phyloP scores from a whole-genome alignment of 2,888 invertebrate species.

The Acanthosoma haemorrhoidale region DNA sequence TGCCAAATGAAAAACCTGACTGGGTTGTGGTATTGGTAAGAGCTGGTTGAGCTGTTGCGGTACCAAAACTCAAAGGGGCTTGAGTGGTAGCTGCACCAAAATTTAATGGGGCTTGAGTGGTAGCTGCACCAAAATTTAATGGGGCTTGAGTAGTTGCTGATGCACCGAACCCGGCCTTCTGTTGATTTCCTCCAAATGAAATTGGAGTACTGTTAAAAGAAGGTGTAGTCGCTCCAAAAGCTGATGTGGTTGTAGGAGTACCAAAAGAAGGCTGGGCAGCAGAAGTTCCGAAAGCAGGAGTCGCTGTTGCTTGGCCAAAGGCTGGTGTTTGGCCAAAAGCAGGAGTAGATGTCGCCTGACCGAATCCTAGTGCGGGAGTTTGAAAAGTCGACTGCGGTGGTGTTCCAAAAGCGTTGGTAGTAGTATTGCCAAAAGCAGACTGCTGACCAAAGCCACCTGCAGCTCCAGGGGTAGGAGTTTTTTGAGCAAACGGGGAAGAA shows the following conservation, averaged over 20 bases:
- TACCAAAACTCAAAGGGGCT: constrained; percentile 1
- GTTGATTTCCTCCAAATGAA: neutral
- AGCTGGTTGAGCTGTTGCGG: constrained; percentile 19
- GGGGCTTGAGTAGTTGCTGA: neutral
- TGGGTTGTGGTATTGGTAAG: constrained; percentile 11
- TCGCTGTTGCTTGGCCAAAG: neutral
- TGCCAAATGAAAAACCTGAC: constrained; percentile 18
- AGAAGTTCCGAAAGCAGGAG: neutral
- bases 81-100: constrained; percentile 11
- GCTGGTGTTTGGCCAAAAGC: constrained; percentile 17
- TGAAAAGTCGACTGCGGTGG: neutral
- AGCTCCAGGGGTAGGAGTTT: neutral
- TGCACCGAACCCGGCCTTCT: neutral
- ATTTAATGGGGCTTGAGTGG: neutral
- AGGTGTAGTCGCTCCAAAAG: constrained; percentile 1
- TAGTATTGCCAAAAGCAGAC: neutral
- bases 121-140: neutral
- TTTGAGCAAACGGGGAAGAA: constrained; percentile 18
- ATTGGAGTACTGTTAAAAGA: neutral
- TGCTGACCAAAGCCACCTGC: neutral
- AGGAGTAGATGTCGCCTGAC: neutral
- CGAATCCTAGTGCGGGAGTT: neutral
- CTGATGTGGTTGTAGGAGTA: neutral
- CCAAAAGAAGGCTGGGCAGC: constrained; percentile 3
- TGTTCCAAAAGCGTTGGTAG: neutral